These are phyloP conservation scores for Bedellia somnulentella DNA, from an alignment of 2,888 invertebrate species.

Conservation along the genomic window DNA sequence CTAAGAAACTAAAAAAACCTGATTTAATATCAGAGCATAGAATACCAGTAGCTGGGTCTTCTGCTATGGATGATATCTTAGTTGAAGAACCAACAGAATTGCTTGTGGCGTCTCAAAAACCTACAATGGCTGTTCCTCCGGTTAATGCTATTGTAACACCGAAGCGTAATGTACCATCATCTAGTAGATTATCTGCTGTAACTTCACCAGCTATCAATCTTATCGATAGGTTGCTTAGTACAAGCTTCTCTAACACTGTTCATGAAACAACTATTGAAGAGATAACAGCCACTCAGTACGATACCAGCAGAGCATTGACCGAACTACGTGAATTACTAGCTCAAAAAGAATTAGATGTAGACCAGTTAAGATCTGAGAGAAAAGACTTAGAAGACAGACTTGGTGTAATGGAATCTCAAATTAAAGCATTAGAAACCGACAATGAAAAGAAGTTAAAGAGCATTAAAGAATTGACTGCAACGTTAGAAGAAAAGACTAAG, in stretches of 20 bases:
- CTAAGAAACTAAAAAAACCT: constrained; percentile 17
- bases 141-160: constrained; percentile 22
- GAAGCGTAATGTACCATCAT: constrained; percentile 36
- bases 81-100: constrained; percentile 21
- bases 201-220: constrained; percentile 55
- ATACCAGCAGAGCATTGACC: constrained; percentile 34
- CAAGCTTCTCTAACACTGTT: constrained; percentile 35
- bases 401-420: constrained; percentile 30
- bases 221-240: constrained; percentile 49
- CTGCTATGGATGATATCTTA: constrained; percentile 20
- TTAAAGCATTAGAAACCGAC: constrained; percentile 30
- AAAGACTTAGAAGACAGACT: constrained; percentile 51
- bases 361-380: constrained; percentile 48
- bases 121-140: constrained; percentile 48
- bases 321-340: constrained; percentile 55
- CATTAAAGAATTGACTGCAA: constrained; percentile 36
- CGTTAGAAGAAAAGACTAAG: constrained; percentile 38
- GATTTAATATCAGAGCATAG: constrained; percentile 1
- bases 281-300: constrained; percentile 23
- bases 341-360: constrained; percentile 56
- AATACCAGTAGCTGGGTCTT: constrained; percentile 20
- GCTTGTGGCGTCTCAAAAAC: constrained; percentile 27
- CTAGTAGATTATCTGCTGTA: no score
- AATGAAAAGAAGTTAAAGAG: constrained; percentile 31
- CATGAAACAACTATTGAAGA: constrained; percentile 21